phyloP scores from a whole-genome alignment of 2,797 vertebrate genomes.

The Chaunax sp. region DNA sequence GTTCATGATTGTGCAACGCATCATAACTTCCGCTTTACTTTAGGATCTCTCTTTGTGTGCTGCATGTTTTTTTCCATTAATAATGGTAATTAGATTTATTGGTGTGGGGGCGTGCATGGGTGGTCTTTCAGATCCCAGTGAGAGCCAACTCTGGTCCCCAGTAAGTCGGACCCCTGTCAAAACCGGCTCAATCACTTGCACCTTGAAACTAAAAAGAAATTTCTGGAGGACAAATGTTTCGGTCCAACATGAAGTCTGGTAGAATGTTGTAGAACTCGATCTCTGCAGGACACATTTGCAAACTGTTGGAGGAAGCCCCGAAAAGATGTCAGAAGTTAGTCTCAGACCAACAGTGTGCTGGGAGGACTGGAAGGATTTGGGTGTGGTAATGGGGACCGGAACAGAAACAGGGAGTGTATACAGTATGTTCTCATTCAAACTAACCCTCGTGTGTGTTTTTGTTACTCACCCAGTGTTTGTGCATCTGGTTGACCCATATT shows the following conservation, averaged over 20 bases:
- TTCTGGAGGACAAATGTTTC: too few relatives aligned
- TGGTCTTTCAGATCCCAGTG: not conserved
- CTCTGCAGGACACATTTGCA: not conserved
- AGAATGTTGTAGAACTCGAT: not conserved
- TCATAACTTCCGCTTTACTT: slow-evolving; percentile 6
- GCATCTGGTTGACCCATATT: too few relatives aligned
- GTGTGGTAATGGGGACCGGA: slow-evolving; percentile 21
- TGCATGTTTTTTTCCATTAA: not conserved
- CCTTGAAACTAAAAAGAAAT: not conserved
- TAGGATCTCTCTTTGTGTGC: not conserved
- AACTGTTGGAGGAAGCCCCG: too few relatives aligned
- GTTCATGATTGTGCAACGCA: slow-evolving; percentile 1
- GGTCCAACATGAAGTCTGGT: too few relatives aligned
- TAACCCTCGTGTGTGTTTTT: too few relatives aligned
- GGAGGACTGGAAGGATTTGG: not conserved
- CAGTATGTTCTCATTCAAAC: not conserved
- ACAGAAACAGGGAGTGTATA: not conserved
- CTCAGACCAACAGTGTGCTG: not conserved
- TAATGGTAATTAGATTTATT: too few relatives aligned
- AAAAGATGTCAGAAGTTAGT: too few relatives aligned
- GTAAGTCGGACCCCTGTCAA: too few relatives aligned
- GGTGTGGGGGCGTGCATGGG: too few relatives aligned
- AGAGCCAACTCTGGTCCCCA: not conserved
- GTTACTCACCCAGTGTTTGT: too few relatives aligned
- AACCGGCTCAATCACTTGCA: not conserved